Percentiles rank a stretch among this genome's conserved stretches.
These are phyloP conservation scores for Triplophysa tibetana DNA, from an alignment of 2,113 vertebrate species.

Conservation along the genomic window DNA sequence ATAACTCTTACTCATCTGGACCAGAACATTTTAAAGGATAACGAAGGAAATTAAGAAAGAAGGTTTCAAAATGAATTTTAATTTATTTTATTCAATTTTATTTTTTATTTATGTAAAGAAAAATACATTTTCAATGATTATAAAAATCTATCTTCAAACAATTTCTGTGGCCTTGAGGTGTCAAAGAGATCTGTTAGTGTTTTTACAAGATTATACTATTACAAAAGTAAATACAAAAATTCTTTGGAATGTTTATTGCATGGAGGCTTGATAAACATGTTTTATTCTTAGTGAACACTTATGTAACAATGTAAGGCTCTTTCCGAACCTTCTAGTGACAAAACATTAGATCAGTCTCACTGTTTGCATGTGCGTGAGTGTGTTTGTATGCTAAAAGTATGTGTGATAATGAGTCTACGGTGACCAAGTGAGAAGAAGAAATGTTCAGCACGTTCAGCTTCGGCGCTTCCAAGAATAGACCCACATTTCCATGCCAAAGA, in stretches of 20 bases:
- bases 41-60: background rate
- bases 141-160: background rate
- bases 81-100: background rate
- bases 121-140: background rate
- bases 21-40: too few relatives aligned
- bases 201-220: background rate
- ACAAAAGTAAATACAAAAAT: background rate
- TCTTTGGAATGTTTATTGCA: background rate
- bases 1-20: background rate
- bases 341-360: background rate
- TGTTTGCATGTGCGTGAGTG: slow-evolving; percentile 54
- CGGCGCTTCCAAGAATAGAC: slow-evolving; percentile 41
- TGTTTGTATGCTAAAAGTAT: slow-evolving; percentile 6
- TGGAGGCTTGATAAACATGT: background rate
- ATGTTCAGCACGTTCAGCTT: slow-evolving; percentile 24
- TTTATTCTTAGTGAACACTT: too few relatives aligned
- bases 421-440: slow-evolving; percentile 56
- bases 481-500: slow-evolving; percentile 7
- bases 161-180: background rate
- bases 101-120: background rate
- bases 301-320: background rate
- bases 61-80: background rate
- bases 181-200: background rate
- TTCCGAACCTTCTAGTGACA: background rate
- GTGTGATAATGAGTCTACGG: slow-evolving; percentile 50